Evolutionary conservation across 2,888 invertebrate genomes (phyloP).

Genomic region (Lasioglossum zephyrum): DNA sequence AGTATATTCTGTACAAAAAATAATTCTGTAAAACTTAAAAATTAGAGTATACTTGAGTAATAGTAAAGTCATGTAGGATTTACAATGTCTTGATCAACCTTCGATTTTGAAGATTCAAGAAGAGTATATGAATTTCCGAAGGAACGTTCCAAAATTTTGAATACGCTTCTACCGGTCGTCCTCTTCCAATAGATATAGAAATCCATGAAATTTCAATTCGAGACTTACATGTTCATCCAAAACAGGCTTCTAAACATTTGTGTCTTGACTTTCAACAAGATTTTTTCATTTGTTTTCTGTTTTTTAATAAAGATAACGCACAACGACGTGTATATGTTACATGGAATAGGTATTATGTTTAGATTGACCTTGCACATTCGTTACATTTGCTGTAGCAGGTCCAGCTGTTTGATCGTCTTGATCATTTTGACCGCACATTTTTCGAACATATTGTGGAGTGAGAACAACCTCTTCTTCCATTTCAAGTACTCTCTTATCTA

Average conservation of each 20-base stretch:
- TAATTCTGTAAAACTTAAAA: constrained; percentile 37
- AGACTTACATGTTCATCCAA: constrained; percentile 45
- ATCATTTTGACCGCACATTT: constrained; percentile 84
- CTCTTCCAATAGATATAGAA: constrained; percentile 50
- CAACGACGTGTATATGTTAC: constrained; percentile 79
- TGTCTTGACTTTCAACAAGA: constrained; percentile 63
- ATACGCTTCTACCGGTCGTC: constrained; percentile 4
- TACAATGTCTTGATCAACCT: constrained; percentile 20
- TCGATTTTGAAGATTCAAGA: constrained; percentile 24
- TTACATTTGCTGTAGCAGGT: constrained; percentile 78
- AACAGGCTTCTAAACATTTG: constrained; percentile 61
- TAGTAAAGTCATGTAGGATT: constrained; percentile 27
- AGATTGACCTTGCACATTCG: constrained; percentile 81
- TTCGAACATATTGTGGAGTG: constrained; percentile 91
- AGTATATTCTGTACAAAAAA: constrained; percentile 44
- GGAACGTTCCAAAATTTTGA: constrained; percentile 18
- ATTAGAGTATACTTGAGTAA: constrained; percentile 36
- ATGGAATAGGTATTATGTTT: constrained; percentile 83
- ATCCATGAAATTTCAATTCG: constrained; percentile 23
- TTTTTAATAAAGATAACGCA: constrained; percentile 78
- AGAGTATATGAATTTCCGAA: constrained; percentile 14
- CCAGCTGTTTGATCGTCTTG: constrained; percentile 81
- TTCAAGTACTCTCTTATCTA: constrained; percentile 94
- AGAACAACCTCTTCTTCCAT: constrained; percentile 98
- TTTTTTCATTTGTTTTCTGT: constrained; percentile 58